These are phyloP conservation scores for Perca flavescens DNA, from an alignment of 2,113 vertebrate genomes.

Conservation along the genomic window DNA sequence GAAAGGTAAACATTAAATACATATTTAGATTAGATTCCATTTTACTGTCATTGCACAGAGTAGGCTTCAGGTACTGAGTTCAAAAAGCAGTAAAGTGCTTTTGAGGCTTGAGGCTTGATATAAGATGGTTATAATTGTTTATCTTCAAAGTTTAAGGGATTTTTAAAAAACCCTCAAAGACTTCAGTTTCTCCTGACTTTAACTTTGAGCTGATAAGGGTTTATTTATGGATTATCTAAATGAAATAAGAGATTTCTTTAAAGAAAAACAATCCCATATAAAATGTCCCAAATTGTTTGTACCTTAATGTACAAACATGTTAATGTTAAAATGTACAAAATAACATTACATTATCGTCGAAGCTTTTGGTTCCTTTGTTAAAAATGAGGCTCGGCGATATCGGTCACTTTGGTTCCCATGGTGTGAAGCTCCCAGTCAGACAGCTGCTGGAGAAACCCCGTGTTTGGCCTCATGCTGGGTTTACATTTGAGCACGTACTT, in stretches of 20 bases:
- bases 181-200: not conserved
- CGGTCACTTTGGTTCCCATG: constrained; percentile 68
- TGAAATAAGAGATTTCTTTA: not conserved
- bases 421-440: constrained; percentile 86
- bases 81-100: no score
- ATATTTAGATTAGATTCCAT: no score
- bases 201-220: not conserved
- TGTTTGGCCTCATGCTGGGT: constrained; percentile 83
- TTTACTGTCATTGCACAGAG: no score
- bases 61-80: no score
- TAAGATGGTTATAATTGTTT: not conserved
- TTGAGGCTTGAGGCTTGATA: no score
- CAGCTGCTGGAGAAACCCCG: constrained; percentile 88
- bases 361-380: constrained; percentile 62
- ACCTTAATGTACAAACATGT: no score
- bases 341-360: accelerated
- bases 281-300: no score
- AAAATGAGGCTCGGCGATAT: constrained; percentile 73
- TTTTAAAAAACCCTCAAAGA: not conserved
- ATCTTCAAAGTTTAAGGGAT: not conserved
- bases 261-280: not conserved
- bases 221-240: not conserved
- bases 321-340: not conserved
- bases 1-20: no score
- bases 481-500: constrained; percentile 83